Conservation (phyloP, 2,797 vertebrate species). For the Labeo calbasu region DNA sequence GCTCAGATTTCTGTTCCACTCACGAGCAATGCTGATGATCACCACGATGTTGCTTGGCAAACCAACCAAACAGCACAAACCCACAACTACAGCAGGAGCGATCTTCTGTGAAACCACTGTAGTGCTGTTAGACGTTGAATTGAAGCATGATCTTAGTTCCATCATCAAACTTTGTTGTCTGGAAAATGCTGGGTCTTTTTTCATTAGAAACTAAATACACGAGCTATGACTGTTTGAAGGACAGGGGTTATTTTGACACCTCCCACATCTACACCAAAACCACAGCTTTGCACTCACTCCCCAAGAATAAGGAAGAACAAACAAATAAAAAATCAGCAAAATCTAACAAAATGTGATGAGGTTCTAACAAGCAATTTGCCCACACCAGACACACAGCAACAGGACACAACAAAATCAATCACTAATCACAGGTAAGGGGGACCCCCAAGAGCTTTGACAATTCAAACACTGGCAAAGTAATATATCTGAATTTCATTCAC, state of each 20-base stretch:
- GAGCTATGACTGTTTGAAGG: too few relatives aligned
- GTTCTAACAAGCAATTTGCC: too few relatives aligned
- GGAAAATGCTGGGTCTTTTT: background rate
- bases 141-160: background rate
- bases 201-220: too few relatives aligned
- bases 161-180: background rate
- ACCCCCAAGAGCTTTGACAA: too few relatives aligned
- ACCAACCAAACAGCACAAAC: constrained; percentile 56
- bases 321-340: too few relatives aligned
- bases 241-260: background rate
- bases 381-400: too few relatives aligned
- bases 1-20: constrained; percentile 31
- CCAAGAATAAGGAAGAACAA: background rate
- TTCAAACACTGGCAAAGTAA: too few relatives aligned
- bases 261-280: background rate
- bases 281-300: background rate
- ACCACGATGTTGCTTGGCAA: constrained; percentile 54
- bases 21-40: constrained; percentile 42
- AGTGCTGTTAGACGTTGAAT: constrained; percentile 19
- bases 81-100: constrained; percentile 36
- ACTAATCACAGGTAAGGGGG: too few relatives aligned
- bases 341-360: too few relatives aligned
- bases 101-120: constrained; percentile 2
- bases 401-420: too few relatives aligned
- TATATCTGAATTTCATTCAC: too few relatives aligned